Base-by-base conservation (phyloP, 2,888 invertebrate genomes). In the Eupithecia vulgata region DNA sequence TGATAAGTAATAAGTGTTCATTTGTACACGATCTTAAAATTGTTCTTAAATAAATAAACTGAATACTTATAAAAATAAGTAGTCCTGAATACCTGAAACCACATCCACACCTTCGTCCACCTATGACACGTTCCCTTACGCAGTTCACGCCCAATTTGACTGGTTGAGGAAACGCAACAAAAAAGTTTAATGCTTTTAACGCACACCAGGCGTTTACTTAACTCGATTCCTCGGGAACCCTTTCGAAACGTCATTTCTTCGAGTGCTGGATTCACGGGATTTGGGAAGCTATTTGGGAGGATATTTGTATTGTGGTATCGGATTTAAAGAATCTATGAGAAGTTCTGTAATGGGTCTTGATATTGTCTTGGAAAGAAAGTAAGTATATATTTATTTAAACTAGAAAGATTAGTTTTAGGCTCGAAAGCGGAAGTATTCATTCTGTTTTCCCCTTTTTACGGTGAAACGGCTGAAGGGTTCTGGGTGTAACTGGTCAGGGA, bases 121-220 rank as follows among this genome's bases (percentile, higher is more conserved):
- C 68, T 37, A 34, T 37, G 52, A 21, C 68, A 64, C 76, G 73
- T 76, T 75, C 82, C 81, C 82, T 81, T 81, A 82, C 84, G 82
- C 83, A 83, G 76, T 88, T 89, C 84, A 88, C 88, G 88, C 87
- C 83, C 87, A 86, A 89, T 89, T 89, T 88, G 85, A 84, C 83
- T 81, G 84, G 79, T 81, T 81, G 85, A 82, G 84, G 83, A 84
- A 81, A 78, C 70, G 80, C 81, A 83, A 83, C 85, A 88, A 88
- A 88, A n/a, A 88, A 88, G 88, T 87, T 85, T 88, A 87, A 89
- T 87, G 84, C 85, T 85, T 82, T 87, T 85, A 88, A 86, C 87
- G 85, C 84, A 83, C 81, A 81, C 83, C 78, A 78, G 25, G 70
- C 81, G 83, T 83, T 84, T 84, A 84, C 84, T 86, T 84, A 87